Base-by-base conservation (phyloP, 2,888 invertebrate species). In the Coleophora deauratella region DNA sequence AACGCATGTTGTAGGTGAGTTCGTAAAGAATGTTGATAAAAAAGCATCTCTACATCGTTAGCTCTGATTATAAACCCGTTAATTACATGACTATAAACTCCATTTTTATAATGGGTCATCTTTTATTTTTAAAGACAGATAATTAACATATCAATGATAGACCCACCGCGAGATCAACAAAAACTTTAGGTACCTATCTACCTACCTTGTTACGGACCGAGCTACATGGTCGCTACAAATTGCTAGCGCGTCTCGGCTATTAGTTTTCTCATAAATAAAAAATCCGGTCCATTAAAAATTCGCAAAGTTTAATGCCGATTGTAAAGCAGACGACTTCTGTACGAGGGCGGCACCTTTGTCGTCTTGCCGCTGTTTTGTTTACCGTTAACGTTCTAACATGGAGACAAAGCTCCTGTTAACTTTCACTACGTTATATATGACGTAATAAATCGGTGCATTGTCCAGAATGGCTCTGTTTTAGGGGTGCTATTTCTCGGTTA, bases 371-470 rank as follows among this genome's bases (percentile, higher is more conserved):
- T 62, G 61, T 73, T 66, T 71, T 66, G 58, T 72, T 66, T 73
- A 80, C 81, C 71, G 80, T 84, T 82, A 76, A 58, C 63, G 55
- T 57, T 62, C 50, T 49, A 59, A 62, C 51, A 51, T 30, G 54
- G 57, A 69, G 51, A 78, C 75, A 74, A 77, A 62, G 57, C 57
- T 49, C 44, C 50, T 50, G 54, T 58, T 66, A 70, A 82, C 84
- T 84, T 84, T 84, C 84, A 81, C 84, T 84, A 72, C 51, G 66
- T 82, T 72, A 76, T 79, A 76, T 80, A 80, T 73, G 75, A 72
- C 59, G 66, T 69, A 76, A 79, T 84, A 82, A 82, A 82, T 61
- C 54, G 39, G 27, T 35, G 41, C 31, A 31, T 31, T 31, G 31
- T 31, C 31, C n/a, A 44, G 35, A 37, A 50, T 46, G 46, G 57